Percentiles rank a stretch among this genome's conserved stretches.
Evolutionary conservation across 2,797 vertebrate genomes (phyloP).

Genomic region (Choloepus didactylus): DNA sequence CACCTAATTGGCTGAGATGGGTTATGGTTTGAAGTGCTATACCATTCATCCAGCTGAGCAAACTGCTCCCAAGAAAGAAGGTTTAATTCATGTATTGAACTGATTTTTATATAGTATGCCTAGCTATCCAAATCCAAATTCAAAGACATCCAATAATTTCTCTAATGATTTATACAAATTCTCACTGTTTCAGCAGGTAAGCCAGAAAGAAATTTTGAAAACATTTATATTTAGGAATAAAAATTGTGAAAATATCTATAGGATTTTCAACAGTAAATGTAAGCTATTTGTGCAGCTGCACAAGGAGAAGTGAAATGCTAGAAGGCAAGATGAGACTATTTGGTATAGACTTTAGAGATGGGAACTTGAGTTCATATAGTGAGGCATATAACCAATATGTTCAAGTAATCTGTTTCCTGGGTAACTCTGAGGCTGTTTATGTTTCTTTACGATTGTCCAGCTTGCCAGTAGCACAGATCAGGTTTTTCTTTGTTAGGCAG

Average conservation of each 20-base stretch:
- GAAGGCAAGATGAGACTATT: background rate
- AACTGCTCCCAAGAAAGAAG: background rate
- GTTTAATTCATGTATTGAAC: background rate
- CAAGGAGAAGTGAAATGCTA: background rate
- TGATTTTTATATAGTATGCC: background rate
- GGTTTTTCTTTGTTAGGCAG: background rate
- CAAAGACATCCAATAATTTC: background rate
- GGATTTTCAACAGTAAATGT: background rate
- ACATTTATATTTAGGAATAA: background rate
- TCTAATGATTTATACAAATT: background rate
- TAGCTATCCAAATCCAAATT: background rate
- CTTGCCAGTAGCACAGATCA: background rate
- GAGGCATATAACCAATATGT: background rate
- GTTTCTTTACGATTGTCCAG: constrained; percentile 10
- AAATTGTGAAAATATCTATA: background rate
- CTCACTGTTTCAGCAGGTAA: background rate
- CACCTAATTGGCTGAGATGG: background rate
- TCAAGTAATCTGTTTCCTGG: background rate
- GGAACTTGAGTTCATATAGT: background rate
- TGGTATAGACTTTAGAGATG: background rate
- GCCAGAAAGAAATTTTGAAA: background rate
- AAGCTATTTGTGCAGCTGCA: accelerated
- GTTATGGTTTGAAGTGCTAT: background rate
- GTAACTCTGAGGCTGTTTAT: background rate
- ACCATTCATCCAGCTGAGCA: background rate